phyloP scores from a whole-genome alignment of 2,888 invertebrate species.

The Andrena dorsata region DNA sequence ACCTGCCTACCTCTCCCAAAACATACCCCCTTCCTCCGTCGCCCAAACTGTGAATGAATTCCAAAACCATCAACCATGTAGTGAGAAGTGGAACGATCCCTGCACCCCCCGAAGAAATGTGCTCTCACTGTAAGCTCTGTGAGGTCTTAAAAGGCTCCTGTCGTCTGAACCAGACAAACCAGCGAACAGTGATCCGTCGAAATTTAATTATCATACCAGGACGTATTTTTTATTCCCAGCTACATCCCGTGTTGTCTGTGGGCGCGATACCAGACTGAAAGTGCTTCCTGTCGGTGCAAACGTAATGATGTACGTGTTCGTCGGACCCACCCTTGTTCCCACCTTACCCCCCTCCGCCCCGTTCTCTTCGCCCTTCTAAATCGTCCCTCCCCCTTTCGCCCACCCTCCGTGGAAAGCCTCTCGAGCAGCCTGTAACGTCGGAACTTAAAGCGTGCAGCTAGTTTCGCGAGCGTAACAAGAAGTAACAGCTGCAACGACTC shows the following conservation, averaged over 20 bases:
- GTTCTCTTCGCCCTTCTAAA: conserved; percentile 38
- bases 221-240: conserved; percentile 20
- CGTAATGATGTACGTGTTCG: conserved; percentile 70
- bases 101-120: background rate
- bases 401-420: conserved; percentile 31
- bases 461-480: conserved; percentile 72
- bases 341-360: conserved; percentile 36
- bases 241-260: conserved; percentile 12
- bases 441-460: conserved; percentile 71
- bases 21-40: background rate
- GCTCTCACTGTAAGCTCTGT: background rate
- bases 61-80: too few species aligned
- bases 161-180: background rate
- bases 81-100: background rate
- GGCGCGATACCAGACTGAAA: conserved; percentile 47
- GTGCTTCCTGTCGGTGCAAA: conserved; percentile 59
- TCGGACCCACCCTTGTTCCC: conserved; percentile 47
- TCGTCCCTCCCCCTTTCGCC: conserved; percentile 47
- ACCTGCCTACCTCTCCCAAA: background rate
- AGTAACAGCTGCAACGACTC: conserved; percentile 76
- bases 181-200: background rate
- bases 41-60: background rate
- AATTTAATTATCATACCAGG: conserved; percentile 19
- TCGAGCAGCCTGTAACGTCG: conserved; percentile 36
- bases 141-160: background rate